These are phyloP conservation scores for Propsilocerus akamusi DNA, from an alignment of 1,140 invertebrate species.

Conservation along the genomic window DNA sequence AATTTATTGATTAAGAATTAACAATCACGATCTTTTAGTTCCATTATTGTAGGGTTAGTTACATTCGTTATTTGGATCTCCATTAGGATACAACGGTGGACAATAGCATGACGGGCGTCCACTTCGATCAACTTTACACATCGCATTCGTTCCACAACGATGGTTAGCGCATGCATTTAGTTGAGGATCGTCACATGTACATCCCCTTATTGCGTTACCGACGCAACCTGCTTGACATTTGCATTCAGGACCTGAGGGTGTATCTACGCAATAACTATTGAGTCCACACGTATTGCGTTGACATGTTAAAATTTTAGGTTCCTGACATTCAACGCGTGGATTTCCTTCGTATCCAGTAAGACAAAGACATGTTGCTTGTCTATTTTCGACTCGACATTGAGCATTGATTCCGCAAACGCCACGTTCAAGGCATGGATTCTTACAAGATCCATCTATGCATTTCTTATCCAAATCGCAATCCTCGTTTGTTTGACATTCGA, in stretches of 20 bases:
- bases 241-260: slow-evolving; percentile 54
- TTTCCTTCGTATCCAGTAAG: slow-evolving; percentile 72
- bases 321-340: slow-evolving; percentile 54
- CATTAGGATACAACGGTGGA: slow-evolving; percentile 55
- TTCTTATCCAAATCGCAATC: slow-evolving; percentile 63
- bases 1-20: background rate
- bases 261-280: slow-evolving; percentile 63
- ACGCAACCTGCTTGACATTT: slow-evolving; percentile 57
- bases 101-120: slow-evolving; percentile 63
- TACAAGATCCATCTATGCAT: slow-evolving; percentile 54
- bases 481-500: slow-evolving; percentile 53
- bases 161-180: slow-evolving; percentile 46
- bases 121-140: slow-evolving; percentile 46
- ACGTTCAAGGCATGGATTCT: slow-evolving; percentile 61
- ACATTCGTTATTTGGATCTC: slow-evolving; percentile 74
- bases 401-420: slow-evolving; percentile 67
- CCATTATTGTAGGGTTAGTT: slow-evolving; percentile 21
- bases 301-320: slow-evolving; percentile 31
- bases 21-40: too few species aligned
- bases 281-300: slow-evolving; percentile 61
- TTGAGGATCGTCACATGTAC: slow-evolving; percentile 43
- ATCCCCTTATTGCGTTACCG: slow-evolving; percentile 62
- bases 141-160: slow-evolving; percentile 63
- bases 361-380: slow-evolving; percentile 62
- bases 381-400: slow-evolving; percentile 60